These are phyloP conservation scores for Dromococcyx pavoninus DNA, from an alignment of 2,797 vertebrate genomes.

Conservation along the genomic window DNA sequence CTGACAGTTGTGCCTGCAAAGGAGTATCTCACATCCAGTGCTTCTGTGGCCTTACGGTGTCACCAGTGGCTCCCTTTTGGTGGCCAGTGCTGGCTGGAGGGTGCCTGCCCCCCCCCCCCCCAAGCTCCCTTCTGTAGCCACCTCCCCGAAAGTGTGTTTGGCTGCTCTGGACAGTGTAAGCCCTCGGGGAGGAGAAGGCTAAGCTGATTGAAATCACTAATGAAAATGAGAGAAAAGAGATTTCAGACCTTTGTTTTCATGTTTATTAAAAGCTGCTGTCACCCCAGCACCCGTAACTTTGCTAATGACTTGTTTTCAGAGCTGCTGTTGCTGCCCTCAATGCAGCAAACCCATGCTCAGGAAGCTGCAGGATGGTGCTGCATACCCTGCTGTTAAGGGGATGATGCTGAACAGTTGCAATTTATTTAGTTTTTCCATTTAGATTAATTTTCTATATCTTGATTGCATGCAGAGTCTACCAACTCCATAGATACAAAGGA, in stretches of 20 bases:
- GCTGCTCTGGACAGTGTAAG: background rate
- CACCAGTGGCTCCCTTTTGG: accelerated
- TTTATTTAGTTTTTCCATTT: background rate
- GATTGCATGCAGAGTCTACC: background rate
- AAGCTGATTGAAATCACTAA: slow-evolving; percentile 14
- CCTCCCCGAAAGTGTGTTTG: background rate
- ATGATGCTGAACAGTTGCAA: background rate
- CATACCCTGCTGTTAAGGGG: background rate
- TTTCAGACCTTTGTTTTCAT: slow-evolving; percentile 24
- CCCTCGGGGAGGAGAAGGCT: slow-evolving; percentile 18
- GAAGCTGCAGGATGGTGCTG: background rate
- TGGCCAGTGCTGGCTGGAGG: accelerated
- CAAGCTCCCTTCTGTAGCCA: background rate
- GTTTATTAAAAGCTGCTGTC: background rate
- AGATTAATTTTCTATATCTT: background rate
- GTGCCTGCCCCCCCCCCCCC: background rate
- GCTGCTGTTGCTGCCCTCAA: background rate
- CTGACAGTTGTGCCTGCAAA: accelerated
- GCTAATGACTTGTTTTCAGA: background rate
- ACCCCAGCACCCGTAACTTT: background rate
- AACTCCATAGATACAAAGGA: background rate
- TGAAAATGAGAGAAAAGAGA: slow-evolving; percentile 36
- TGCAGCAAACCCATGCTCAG: background rate
- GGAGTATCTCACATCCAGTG: background rate
- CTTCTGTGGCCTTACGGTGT: background rate